A percentile compares a stretch with the other conserved stretches of the same genome.
phyloP scores from a whole-genome alignment of 92 coral and sea anemone species.

The Palythoa caribaeorum region DNA sequence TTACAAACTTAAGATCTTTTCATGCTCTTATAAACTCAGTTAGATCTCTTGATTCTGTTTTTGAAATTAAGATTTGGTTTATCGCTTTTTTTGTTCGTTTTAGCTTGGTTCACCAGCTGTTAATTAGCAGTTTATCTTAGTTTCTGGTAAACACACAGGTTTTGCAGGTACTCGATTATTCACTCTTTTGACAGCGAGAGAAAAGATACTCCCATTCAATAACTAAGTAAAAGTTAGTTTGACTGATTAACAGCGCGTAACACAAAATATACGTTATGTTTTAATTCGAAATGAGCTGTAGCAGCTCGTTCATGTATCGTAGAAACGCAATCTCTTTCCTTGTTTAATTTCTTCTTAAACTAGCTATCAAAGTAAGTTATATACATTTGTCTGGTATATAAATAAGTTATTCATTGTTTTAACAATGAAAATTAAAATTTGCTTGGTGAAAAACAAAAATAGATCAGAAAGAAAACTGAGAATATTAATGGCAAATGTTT shows the following conservation, averaged over 20 bases:
- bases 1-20: background rate
- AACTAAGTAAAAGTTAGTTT: background rate
- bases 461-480: no score
- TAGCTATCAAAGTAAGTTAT: no score
- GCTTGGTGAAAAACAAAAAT: no score
- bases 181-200: background rate
- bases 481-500: no score
- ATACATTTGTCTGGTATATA: no score
- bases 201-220: background rate
- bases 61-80: background rate
- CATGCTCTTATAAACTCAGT: background rate
- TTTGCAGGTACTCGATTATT: background rate
- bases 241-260: background rate
- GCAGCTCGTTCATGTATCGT: no score
- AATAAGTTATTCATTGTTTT: no score
- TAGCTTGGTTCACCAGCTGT: constrained; percentile 4
- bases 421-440: no score
- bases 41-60: background rate
- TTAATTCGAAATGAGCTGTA: no score
- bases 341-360: no score
- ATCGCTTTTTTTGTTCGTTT: constrained; percentile 1
- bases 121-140: background rate
- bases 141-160: constrained; percentile 21
- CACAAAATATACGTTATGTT: background rate
- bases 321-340: no score